A percentile compares a stretch with the other conserved stretches of the same genome.
Evolutionary conservation across 1,140 invertebrate genomes (phyloP).

Genomic region (Zaprionus africanus): DNA sequence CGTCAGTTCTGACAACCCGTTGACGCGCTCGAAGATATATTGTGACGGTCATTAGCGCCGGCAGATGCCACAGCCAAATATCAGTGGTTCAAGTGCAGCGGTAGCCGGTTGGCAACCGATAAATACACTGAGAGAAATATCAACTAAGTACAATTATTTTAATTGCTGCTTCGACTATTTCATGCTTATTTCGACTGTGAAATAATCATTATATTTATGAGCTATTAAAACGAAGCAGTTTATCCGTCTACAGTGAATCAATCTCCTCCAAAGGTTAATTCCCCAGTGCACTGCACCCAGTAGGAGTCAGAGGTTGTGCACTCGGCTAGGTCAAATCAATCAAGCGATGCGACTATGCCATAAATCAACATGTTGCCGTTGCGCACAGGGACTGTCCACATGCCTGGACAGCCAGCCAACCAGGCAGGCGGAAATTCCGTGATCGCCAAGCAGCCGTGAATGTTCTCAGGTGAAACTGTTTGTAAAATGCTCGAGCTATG

Average conservation of each 20-base stretch:
- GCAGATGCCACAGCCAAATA: conserved; percentile 61
- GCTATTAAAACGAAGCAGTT: neutral
- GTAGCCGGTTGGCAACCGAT: conserved; percentile 20
- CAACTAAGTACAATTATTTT: neutral
- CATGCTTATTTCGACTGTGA: neutral
- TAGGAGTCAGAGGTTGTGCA: conserved; percentile 21
- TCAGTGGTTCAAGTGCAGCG: conserved; percentile 73
- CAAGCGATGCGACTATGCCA: conserved; percentile 39
- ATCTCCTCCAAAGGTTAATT: neutral
- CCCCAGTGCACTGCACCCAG: neutral
- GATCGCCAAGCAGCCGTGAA: conserved; percentile 58
- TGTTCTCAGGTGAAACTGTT: conserved; percentile 55
- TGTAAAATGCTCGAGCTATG: conserved; percentile 24
- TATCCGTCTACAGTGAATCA: neutral
- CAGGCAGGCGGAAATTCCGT: conserved; percentile 61
- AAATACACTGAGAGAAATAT: conserved; percentile 5
- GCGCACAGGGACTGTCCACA: conserved; percentile 21
- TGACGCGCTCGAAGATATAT: conserved; percentile 54
- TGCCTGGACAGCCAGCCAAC: too few species aligned
- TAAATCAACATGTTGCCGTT: conserved; percentile 45
- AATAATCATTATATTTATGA: neutral
- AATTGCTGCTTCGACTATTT: neutral
- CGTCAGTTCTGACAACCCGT: conserved; percentile 55
- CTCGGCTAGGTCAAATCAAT: conserved; percentile 70
- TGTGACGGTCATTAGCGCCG: conserved; percentile 53